Evolutionary conservation across 2,113 vertebrate genomes (phyloP).

Genomic region (Trichechus manatus): DNA sequence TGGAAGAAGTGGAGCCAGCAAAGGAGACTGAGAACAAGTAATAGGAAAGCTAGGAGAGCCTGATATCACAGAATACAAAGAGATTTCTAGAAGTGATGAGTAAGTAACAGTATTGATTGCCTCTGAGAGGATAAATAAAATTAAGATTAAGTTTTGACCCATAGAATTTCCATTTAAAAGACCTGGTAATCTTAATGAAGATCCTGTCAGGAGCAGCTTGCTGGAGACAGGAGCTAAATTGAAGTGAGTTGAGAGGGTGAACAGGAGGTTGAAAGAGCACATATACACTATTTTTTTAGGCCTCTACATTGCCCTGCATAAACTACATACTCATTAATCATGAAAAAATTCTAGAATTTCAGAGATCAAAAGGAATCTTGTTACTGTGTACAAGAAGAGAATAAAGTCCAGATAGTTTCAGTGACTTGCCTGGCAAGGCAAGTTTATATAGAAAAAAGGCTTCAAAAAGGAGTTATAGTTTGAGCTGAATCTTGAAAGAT

Average conservation of each 20-base stretch:
- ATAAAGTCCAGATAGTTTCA: background rate
- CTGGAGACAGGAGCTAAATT: background rate
- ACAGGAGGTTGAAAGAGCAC: background rate
- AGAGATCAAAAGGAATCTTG: background rate
- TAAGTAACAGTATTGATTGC: background rate
- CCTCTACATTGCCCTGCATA: background rate
- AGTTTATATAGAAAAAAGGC: background rate
- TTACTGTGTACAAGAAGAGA: background rate
- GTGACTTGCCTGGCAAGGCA: background rate
- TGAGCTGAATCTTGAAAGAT: constrained; percentile 46
- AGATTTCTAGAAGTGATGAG: background rate
- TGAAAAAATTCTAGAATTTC: background rate
- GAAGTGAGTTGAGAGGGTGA: background rate
- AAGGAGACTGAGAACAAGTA: constrained; percentile 32
- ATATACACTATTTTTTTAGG: constrained; percentile 8
- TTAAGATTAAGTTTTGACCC: constrained; percentile 7
- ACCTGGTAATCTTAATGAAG: background rate
- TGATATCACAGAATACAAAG: background rate
- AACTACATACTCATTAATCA: background rate
- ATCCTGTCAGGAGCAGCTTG: background rate
- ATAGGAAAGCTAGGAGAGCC: background rate
- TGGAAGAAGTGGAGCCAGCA: constrained; percentile 3
- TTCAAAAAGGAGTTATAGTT: constrained; percentile 34
- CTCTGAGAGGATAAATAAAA: constrained; percentile 9
- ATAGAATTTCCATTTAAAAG: background rate